Evolutionary conservation across 2,888 invertebrate species (phyloP), one percentile per base, ranked within the genome.

Genomic region (Sinotaia quadrata): DNA sequence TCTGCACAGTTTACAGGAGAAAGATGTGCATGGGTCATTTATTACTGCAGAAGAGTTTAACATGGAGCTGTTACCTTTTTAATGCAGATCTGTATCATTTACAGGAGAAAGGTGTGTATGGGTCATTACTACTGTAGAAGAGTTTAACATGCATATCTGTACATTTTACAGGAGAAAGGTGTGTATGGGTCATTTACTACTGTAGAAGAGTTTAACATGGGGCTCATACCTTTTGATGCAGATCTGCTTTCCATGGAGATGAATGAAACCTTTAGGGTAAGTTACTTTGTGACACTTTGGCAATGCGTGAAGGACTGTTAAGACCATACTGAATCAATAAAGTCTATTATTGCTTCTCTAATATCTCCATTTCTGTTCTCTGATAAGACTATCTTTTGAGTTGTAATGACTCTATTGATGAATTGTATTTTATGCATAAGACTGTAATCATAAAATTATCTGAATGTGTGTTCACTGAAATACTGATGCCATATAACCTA

Each of bases 221-320:
- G 95, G 81, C 91, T 97, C 52, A 94, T 95, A 85, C 96, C 97
- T 0, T 92, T 97, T 81, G 97, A 98, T 82, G 93, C 92, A 82
- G 98, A 98, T 89, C 91, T 98, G 12, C 91, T 98, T 80, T 96
- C 97, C 0, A 93, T 98, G 93, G 97, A 98, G 89, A 90, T 95
- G 75, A 92, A 93, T 36, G 91, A 92, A 81, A 93, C 94, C 27
- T 87, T 84, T 69, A 82, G 78, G 77, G 87, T 87, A 68, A 71
- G 76, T 71, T 51, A 27, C 33, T 54, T 21, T n/a, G 10, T 27
- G 4, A 27, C n/a, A 21, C 24, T 63, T n/a, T n/a, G n/a, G n/a
- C n/a, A n/a, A n/a, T n/a, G n/a, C n/a, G n/a, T n/a, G n/a, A n/a
- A n/a, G n/a, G n/a, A n/a, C n/a, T n/a, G n/a, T n/a, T n/a, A n/a